Evolutionary conservation across 2,888 invertebrate genomes (phyloP), one percentile per base, ranked within the genome.

Genomic region (Rotaria magnacalcarata): DNA sequence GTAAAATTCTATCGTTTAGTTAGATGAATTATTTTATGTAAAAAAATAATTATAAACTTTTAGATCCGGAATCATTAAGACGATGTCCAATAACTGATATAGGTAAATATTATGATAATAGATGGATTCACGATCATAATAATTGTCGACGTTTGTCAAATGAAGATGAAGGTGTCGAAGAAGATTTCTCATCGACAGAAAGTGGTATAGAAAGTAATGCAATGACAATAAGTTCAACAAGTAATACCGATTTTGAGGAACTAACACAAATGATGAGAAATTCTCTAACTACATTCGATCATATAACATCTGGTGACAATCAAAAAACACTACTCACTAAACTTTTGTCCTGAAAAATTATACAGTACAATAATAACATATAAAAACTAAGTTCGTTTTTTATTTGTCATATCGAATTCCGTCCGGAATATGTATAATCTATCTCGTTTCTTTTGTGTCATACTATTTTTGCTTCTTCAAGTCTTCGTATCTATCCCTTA

Each of bases 101-200:
- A 7, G 88, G 89, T 84, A 94, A 95, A 89, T 96, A 94, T 90
- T 90, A 94, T 87, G 95, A 96, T 88, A 96, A 97, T 90, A 93
- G 95, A 89, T 97, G 97, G 97, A 92, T 96, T 90, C 43, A 80
- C 47, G 80, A 80, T 5, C 24, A 47, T 47, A 47, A 14, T 47
- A 34, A 34, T 67, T 47, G 47, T 10, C 80, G 80, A 47, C 80
- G 80, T 80, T 47, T 47, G 11, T 80, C 80, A 14, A 80, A 80
- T 47, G 80, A 80, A 47, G 80, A 80, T 80, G 80, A 80, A 80
- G 80, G 80, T n/a, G 80, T 80, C 6, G 80, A 80, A 80, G 80
- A 80, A 80, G 80, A 80, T 80, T 80, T 47, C 47, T 80, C 80
- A 47, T 67, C 67, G 16, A 34, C 67, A 4, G 67, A 34, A 4